Evolutionary conservation across 2,797 vertebrate genomes (phyloP), one percentile per base, ranked within the genome.

Genomic region (Sebastiscus albofasciatus): DNA sequence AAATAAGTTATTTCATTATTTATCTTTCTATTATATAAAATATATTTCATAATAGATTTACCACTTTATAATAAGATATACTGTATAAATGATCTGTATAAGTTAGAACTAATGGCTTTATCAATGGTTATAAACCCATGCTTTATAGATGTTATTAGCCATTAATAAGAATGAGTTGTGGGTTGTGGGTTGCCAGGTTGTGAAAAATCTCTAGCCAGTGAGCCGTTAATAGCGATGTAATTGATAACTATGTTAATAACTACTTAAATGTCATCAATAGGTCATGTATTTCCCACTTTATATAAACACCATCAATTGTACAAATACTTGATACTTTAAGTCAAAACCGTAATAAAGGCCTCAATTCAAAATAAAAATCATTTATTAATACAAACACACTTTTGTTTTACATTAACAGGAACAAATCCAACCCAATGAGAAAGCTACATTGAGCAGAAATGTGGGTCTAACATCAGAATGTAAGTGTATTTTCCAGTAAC

Each of bases 301-400:
- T 39, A 39, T 39, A 39, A 39, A 39, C 36, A 39, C 5, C 0
- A 36, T 36, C 8, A 67, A 39, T 24, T 2, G 34, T 61, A 34
- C 29, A 83, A 75, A 66, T 36, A 31, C 6, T 16, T 49, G 4
- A 56, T 12, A n/a, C 1, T 69, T 26, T 2, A 31, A 75, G 27
- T 27, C 6, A 64, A 67, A 77, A 61, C 13, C 16, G 34, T n/a
- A 27, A 61, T 18, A 31, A 61, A 84, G 26, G 76, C 65, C 10
- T 76, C 60, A 80, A 77, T 90, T 93, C 81, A 94, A 96, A 96
- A 96, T 93, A 93, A 95, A 94, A 95, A 86, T 82, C 55, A 87
- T 95, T 95, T 95, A 95, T 95, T 92, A 82, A 89, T 93, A 95
- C 87, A 95, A 94, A 95, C 92, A 93, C 91, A 93, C 81, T 89